Percentiles rank a stretch among this genome's conserved stretches.
Conservation (phyloP, 1,140 invertebrate species). For the Atta cephalotes region DNA sequence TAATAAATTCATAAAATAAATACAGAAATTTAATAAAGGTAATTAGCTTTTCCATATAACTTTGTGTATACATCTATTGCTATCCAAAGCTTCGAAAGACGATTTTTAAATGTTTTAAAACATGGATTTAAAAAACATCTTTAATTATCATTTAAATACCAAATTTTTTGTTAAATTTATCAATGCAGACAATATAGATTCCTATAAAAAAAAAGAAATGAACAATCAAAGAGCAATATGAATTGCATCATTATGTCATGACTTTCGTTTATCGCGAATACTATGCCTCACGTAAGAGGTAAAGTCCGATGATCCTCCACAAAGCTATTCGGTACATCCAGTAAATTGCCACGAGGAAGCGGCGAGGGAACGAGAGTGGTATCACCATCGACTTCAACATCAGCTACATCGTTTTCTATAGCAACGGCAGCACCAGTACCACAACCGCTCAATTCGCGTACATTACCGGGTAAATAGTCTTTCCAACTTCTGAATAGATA, state of each 20-base stretch:
- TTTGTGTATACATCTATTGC: not conserved
- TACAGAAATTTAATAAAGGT: constrained; percentile 1
- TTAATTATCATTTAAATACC: not conserved
- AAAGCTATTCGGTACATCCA: constrained; percentile 76
- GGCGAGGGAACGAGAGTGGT: constrained; percentile 64
- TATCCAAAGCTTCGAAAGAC: not conserved
- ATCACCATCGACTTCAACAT: constrained; percentile 72
- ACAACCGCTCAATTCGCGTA: constrained; percentile 85
- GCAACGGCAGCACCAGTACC: constrained; percentile 55
- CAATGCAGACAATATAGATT: not conserved
- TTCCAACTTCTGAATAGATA: constrained; percentile 97
- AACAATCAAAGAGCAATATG: not conserved
- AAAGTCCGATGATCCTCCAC: constrained; percentile 80
- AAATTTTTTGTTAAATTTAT: not conserved
- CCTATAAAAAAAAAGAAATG: not conserved
- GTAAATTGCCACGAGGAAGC: constrained; percentile 65
- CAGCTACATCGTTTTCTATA: constrained; percentile 68
- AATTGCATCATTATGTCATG: not conserved
- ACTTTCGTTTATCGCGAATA: not conserved
- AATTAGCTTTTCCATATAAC: not conserved
- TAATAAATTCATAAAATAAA: not conserved
- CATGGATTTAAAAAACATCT: not conserved
- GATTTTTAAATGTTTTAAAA: not conserved
- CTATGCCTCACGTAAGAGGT: constrained; percentile 77
- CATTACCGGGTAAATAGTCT: constrained; percentile 94